A percentile compares a stretch with the other conserved stretches of the same genome.
phyloP scores from a whole-genome alignment of 2,888 invertebrate species.

The Brachynemurus nebulosus region DNA sequence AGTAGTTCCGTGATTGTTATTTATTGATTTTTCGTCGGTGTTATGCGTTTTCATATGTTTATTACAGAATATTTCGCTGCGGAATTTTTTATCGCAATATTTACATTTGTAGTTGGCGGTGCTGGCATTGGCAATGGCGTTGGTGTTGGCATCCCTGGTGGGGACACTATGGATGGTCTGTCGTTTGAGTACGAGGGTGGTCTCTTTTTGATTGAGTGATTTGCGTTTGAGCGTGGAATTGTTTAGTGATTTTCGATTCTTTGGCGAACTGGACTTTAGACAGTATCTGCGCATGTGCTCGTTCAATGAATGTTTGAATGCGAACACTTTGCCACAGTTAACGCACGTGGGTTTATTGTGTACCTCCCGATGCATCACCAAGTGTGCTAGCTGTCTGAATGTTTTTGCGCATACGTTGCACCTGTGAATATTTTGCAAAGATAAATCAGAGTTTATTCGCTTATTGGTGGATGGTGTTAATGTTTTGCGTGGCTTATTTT shows the following conservation, averaged over 20 bases:
- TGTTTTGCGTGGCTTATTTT: background rate
- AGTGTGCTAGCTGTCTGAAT: conserved; percentile 36
- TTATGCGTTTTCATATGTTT: conserved; percentile 6
- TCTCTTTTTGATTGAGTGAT: background rate
- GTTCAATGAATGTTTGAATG: conserved; percentile 25
- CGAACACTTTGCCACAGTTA: conserved; percentile 23
- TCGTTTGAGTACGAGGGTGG: background rate
- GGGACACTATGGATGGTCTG: too few species aligned
- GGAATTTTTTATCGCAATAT: conserved; percentile 24
- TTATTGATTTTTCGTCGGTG: too few species aligned
- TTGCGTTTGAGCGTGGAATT: background rate
- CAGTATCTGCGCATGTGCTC: conserved; percentile 26
- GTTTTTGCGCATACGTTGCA: conserved; percentile 37
- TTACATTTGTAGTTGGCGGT: conserved; percentile 24
- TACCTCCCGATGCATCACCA: conserved; percentile 30
- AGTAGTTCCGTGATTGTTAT: too few species aligned
- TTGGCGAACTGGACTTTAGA: conserved; percentile 21
- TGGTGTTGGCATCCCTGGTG: too few species aligned
- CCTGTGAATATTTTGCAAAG: conserved; percentile 18
- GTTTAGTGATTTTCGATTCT: too few species aligned
- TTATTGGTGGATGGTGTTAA: background rate
- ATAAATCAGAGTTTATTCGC: background rate
- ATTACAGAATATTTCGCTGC: conserved; percentile 18
- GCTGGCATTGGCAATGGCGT: background rate
- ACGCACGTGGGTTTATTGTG: conserved; percentile 18